Evolutionary conservation across 2,888 invertebrate genomes (phyloP), one percentile per base, ranked within the genome.

Genomic region (Dryococelus australis): DNA sequence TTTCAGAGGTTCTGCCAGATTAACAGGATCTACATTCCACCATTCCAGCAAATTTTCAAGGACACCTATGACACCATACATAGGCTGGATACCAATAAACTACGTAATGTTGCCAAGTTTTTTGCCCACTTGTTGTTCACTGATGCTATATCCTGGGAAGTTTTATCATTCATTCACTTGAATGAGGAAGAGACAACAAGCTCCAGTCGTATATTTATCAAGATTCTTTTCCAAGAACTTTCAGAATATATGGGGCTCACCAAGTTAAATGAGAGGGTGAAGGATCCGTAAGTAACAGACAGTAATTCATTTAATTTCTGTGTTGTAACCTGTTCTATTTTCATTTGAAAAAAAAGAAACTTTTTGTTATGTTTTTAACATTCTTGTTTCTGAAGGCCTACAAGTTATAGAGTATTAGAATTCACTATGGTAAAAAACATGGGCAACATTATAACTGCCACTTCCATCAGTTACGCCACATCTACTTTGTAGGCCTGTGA

Each of bases 171-270:
- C 90, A 97, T 99, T 85, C 96, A 96, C 91, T 92, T 99, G 86
- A 99, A 98, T 90, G 99, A 99, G 92, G 98, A 99, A 88, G 99
- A 99, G 90, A 99, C 99, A 0, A 99, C 99, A 0, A 99, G 99
- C 90, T 98, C 99, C 0, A 98, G 98, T 91, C 94, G 99, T 90
- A 98, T 99, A 91, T 99, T 99, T 92, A 98, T 99, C 87, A 99
- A 99, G 93, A 99, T 99, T 89, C 93, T 99, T 78, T 99, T 99
- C 92, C 97, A 97, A 94, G 99, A 99, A 92, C 93, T 99, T 87
- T 97, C 98, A 0, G 99, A 99, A 91, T 98, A 98, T 90, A 97
- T 99, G 98, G 99, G 99, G 0, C 92, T 99, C 85, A 95, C 96
- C 84, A 98, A 98, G 91, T 93, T 99, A 35, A 99, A 99, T 93